Evolutionary conservation across 2,888 invertebrate species (phyloP), one percentile per base, ranked within the genome.

Genomic region (Latheticus oryzae): DNA sequence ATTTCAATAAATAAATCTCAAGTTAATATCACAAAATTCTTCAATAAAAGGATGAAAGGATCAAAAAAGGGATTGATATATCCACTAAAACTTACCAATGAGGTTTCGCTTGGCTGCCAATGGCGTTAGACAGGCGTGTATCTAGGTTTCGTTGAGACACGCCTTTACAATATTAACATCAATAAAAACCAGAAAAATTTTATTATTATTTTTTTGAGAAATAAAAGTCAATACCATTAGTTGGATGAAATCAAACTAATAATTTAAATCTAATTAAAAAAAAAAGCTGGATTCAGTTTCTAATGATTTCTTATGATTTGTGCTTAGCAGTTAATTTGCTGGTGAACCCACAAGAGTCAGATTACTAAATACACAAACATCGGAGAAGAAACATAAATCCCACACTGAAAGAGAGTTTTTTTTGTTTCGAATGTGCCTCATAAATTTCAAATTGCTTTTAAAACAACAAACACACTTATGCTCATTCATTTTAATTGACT

Each of bases 381-480:
- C n/a, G 11, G 64, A 66, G 61, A 56, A 58, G 47, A 65, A 61
- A 59, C 63, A 61, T 65, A 62, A 65, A 67, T 60, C 55, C 56
- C 60, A 58, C 58, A 42, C 61, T 62, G 62, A 60, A 62, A 43
- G 52, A n/a, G n/a, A n/a, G n/a, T n/a, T n/a, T n/a, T n/a, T n/a
- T 57, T 61, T 61, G 61, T 62, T 67, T 63, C 62, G 61, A 63
- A 62, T 59, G 62, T n/a, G 58, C 58, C 55, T 59, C 64, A 57
- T 66, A 68, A 66, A 65, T 62, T 65, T 65, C 60, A 66, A 66
- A 68, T 66, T 68, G 66, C 60, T 68, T 68, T 62, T 66, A 63
- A 66, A 68, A 68, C 65, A 66, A 65, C 61, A 63, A 59, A 37
- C 50, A 26, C 24, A 17, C 11, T n/a, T 7, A 11, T 12, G 17